phyloP scores from a whole-genome alignment of 1,140 invertebrate genomes.

The Drosophila truncata region DNA sequence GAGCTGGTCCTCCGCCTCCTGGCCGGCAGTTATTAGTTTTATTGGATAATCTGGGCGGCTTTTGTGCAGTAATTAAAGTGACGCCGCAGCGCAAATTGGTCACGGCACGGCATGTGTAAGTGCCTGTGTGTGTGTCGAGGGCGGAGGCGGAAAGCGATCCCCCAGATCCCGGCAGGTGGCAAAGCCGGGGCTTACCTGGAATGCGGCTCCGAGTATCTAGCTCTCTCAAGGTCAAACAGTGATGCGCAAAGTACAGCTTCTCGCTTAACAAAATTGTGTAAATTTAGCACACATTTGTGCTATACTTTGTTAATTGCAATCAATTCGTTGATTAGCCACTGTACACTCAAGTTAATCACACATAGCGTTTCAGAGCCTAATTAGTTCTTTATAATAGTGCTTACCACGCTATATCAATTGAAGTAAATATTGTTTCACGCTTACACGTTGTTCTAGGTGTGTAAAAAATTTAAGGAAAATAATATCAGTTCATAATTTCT shows the following conservation, averaged over 20 bases:
- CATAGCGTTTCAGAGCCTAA: too few relatives aligned
- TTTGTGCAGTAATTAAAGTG: constrained; percentile 78
- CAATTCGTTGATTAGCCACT: not conserved
- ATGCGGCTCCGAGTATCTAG: constrained; percentile 25
- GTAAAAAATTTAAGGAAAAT: not conserved
- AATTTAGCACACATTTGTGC: too few relatives aligned
- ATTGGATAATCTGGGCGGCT: constrained; percentile 74
- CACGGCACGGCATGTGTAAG: constrained; percentile 3
- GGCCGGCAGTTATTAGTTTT: constrained; percentile 43
- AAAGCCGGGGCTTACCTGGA: constrained; percentile 37
- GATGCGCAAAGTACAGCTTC: constrained; percentile 29
- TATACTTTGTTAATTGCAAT: not conserved
- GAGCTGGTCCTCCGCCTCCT: not conserved
- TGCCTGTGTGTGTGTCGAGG: not conserved
- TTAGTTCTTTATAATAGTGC: not conserved
- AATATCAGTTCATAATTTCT: not conserved
- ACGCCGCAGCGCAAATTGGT: constrained; percentile 60
- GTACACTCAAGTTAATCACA: not conserved
- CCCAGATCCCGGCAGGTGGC: constrained; percentile 7
- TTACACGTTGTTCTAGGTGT: not conserved
- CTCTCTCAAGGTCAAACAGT: constrained; percentile 45
- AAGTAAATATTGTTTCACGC: not conserved
- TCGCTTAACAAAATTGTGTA: not conserved
- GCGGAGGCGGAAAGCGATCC: constrained; percentile 7
- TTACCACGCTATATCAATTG: not conserved